phyloP scores from a whole-genome alignment of 2,888 invertebrate species.

The Drosophila testacea region DNA sequence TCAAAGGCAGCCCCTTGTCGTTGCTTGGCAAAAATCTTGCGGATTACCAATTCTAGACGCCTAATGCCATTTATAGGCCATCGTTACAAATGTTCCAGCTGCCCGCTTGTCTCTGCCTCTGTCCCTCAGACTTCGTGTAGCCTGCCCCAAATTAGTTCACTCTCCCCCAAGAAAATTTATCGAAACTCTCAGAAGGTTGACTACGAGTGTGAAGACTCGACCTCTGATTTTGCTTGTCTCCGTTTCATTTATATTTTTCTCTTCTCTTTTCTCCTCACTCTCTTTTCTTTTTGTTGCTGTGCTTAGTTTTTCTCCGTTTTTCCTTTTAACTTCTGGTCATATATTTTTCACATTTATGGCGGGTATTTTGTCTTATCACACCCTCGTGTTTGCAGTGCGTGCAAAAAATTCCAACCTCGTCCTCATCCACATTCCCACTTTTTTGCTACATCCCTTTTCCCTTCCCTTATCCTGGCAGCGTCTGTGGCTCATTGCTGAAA shows the following conservation, averaged over 20 bases:
- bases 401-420: constrained; percentile 67
- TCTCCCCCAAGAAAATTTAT: constrained; percentile 66
- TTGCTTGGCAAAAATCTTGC: constrained; percentile 71
- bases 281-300: constrained; percentile 9
- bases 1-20: constrained; percentile 44
- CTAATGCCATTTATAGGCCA: constrained; percentile 79
- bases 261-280: constrained; percentile 5
- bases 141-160: constrained; percentile 67
- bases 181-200: constrained; percentile 56
- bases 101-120: constrained; percentile 34
- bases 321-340: constrained; percentile 76
- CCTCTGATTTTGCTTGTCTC: constrained; percentile 45
- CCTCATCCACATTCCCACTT: constrained; percentile 12
- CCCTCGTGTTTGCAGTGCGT: constrained; percentile 79
- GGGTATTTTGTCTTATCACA: constrained; percentile 84
- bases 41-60: constrained; percentile 82
- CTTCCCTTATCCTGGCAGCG: constrained; percentile 18
- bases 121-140: constrained; percentile 5
- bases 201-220: constrained; percentile 7
- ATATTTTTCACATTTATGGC: constrained; percentile 84
- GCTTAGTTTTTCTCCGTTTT: constrained; percentile 55
- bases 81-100: constrained; percentile 78
- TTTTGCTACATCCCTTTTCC: not conserved
- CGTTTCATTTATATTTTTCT: constrained; percentile 30
- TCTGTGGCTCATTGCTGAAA: constrained; percentile 52